Percentiles rank a stretch among this genome's conserved stretches.
phyloP scores from a whole-genome alignment of 2,113 vertebrate genomes.

The Pelecanoides urinatrix region DNA sequence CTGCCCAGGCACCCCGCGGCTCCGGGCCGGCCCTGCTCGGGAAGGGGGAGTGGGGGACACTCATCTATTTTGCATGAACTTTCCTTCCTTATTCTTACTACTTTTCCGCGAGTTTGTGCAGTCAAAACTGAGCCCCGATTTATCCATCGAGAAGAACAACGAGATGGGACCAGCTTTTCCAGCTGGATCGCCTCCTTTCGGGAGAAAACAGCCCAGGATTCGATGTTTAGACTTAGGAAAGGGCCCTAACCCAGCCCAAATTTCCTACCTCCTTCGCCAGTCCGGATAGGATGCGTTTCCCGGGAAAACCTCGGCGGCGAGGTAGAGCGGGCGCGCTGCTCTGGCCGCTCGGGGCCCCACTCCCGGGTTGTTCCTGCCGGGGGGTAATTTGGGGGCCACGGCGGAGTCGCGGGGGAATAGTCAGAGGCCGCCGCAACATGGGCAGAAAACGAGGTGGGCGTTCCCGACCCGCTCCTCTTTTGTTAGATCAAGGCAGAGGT shows the following conservation, averaged over 20 bases:
- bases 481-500: slow-evolving; percentile 78
- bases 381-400: not conserved
- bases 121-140: not conserved
- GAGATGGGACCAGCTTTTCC: not conserved
- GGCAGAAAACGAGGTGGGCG: slow-evolving; percentile 61
- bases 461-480: slow-evolving; percentile 59
- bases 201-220: not conserved
- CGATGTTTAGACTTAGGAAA: not conserved
- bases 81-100: not conserved
- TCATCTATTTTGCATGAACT: not conserved
- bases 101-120: not conserved
- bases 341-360: not conserved
- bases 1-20: not conserved
- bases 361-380: not conserved
- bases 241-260: not conserved
- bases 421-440: not conserved
- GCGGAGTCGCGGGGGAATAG: not conserved
- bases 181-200: not conserved
- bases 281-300: not conserved
- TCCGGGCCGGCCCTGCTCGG: not conserved
- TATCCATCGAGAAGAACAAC: not conserved
- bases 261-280: not conserved
- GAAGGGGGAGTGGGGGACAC: no score
- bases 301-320: not conserved
- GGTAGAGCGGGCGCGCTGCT: not conserved